phyloP scores from a whole-genome alignment of 1,140 invertebrate species.

The Drosophila rhopaloa region DNA sequence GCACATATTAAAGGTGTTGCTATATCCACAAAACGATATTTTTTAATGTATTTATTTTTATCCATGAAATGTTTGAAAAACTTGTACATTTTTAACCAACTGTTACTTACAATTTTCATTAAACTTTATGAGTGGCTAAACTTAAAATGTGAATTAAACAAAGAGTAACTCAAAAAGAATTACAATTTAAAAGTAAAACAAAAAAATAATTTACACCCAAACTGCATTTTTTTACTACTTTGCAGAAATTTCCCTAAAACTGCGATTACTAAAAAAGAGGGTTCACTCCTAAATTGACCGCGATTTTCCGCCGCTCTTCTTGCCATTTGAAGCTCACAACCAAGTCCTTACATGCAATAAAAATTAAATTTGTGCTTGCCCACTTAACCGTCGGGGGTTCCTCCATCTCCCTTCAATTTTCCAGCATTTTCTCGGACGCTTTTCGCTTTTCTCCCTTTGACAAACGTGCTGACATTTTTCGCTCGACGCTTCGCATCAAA shows the following conservation, averaged over 20 bases:
- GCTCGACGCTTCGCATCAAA: slow-evolving; percentile 59
- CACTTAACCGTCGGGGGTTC: neutral
- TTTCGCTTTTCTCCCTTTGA: slow-evolving; percentile 18
- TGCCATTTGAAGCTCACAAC: neutral
- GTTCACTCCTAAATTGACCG: neutral
- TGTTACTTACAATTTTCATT: too few species aligned
- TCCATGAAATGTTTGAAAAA: too few species aligned
- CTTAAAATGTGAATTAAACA: too few species aligned
- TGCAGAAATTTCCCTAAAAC: neutral
- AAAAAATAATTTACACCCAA: neutral
- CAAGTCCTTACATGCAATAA: slow-evolving; percentile 13
- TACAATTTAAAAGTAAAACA: too few species aligned
- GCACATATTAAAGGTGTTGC: neutral
- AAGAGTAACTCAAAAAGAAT: too few species aligned
- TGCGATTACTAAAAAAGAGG: neutral
- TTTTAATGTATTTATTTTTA: too few species aligned
- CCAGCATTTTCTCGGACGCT: slow-evolving; percentile 36
- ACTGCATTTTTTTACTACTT: neutral
- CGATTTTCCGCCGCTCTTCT: neutral
- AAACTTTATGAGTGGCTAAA: too few species aligned
- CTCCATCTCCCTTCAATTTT: slow-evolving; percentile 1
- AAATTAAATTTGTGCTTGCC: slow-evolving; percentile 33
- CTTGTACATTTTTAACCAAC: too few species aligned
- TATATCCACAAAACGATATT: too few species aligned
- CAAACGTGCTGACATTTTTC: slow-evolving; percentile 62